Evolutionary conservation across 64 coral and sea anemone species (phyloP).

Genomic region (Dendrophyllia cribrosa): DNA sequence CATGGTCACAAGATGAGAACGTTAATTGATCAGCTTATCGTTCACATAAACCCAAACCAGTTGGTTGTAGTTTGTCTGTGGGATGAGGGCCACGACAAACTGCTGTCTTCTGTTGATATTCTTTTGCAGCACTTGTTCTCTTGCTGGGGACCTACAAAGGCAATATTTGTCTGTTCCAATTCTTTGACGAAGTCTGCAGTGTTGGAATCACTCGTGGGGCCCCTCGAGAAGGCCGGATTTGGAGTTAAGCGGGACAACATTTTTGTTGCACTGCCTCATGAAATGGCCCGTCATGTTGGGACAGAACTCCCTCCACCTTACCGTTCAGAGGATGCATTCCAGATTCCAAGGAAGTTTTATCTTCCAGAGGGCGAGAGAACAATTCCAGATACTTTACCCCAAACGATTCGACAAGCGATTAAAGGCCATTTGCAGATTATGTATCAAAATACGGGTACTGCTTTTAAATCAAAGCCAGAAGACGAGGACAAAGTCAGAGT

Average conservation of each 20-base stretch:
- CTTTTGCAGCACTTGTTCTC: conserved; percentile 57
- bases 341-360: conserved; percentile 61
- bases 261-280: conserved; percentile 72
- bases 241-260: conserved; percentile 44
- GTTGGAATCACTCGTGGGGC: conserved; percentile 6
- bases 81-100: conserved; percentile 58
- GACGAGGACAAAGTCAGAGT: conserved; percentile 39
- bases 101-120: conserved; percentile 62
- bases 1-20: conserved; percentile 56
- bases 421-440: conserved; percentile 77
- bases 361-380: conserved; percentile 34
- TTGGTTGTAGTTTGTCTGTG: conserved; percentile 76
- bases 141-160: conserved; percentile 64
- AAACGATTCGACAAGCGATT: conserved; percentile 59
- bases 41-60: conserved; percentile 64
- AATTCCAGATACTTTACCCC: conserved; percentile 72
- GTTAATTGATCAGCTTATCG: conserved; percentile 60
- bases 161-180: conserved; percentile 71
- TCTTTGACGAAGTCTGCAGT: conserved; percentile 17
- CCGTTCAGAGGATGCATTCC: conserved; percentile 77
- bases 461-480: not conserved
- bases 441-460: conserved; percentile 14
- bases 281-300: conserved; percentile 56
- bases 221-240: conserved; percentile 61
- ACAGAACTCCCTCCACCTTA: conserved; percentile 67